A percentile compares a stretch with the other conserved stretches of the same genome.
These are phyloP conservation scores for Xylota segnis DNA, from an alignment of 2,888 invertebrate species.

Conservation along the genomic window DNA sequence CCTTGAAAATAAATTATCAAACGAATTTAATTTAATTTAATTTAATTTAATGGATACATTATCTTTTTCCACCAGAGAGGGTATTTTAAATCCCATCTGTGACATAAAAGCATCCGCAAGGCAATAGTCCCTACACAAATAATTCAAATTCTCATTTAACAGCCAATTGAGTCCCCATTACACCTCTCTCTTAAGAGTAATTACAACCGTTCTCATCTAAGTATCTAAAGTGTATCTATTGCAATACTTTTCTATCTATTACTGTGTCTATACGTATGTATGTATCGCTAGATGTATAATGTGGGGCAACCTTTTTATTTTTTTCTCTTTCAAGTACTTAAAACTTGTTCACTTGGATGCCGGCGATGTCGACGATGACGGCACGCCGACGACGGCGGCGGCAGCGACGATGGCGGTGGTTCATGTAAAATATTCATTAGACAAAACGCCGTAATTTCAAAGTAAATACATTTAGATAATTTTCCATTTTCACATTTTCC, in stretches of 20 bases:
- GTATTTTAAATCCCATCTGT: conserved; percentile 59
- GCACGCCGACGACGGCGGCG: not conserved
- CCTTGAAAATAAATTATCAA: conserved; percentile 56
- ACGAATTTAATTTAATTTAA: no score
- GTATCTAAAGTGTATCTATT: conserved; percentile 65
- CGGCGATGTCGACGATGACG: conserved; percentile 1
- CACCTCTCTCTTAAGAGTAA: conserved; percentile 71
- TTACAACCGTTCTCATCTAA: conserved; percentile 55
- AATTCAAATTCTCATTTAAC: conserved; percentile 75
- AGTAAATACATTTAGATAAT: conserved; percentile 77
- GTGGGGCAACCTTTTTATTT: conserved; percentile 66
- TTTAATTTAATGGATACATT: conserved; percentile 46
- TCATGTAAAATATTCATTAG: conserved; percentile 74
- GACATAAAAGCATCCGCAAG: conserved; percentile 62
- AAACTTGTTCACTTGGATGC: conserved; percentile 70
- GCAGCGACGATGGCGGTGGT: conserved; percentile 5
- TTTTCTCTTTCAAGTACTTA: conserved; percentile 50
- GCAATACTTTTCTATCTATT: conserved; percentile 68
- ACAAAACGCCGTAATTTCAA: conserved; percentile 73
- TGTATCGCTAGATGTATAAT: no score
- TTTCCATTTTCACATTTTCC: conserved; percentile 74
- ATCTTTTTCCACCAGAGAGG: conserved; percentile 13
- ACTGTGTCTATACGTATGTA: conserved; percentile 22
- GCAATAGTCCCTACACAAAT: conserved; percentile 55
- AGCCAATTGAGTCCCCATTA: conserved; percentile 75